These are phyloP conservation scores for Cremastinae sp. DNA, from an alignment of 2,888 invertebrate species.

Conservation along the genomic window DNA sequence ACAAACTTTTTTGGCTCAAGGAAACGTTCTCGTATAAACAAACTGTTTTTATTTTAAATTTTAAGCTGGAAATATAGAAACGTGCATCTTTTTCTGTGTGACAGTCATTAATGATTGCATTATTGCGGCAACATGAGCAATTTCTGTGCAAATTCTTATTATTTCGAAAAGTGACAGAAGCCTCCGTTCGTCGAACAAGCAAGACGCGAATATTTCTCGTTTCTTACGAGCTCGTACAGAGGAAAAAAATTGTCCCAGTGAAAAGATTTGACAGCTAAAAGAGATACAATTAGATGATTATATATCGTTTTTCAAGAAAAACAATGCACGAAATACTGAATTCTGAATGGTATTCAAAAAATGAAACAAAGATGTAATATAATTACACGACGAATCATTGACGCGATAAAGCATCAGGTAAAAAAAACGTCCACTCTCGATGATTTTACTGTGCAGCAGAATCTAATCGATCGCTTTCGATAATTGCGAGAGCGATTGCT, in stretches of 20 bases:
- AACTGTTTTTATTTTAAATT: too few species aligned
- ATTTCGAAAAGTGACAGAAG: neutral
- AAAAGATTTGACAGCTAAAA: slow-evolving; percentile 51
- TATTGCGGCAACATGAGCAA: neutral
- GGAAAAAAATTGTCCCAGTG: slow-evolving; percentile 50
- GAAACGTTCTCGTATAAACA: too few species aligned
- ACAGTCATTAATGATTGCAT: too few species aligned
- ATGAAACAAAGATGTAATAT: too few species aligned
- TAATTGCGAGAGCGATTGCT: slow-evolving; percentile 23
- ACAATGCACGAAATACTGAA: slow-evolving; percentile 31
- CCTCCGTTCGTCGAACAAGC: slow-evolving; percentile 1
- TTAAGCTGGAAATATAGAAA: too few species aligned
- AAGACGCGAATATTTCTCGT: neutral
- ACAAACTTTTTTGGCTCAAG: too few species aligned
- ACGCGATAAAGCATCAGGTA: too few species aligned
- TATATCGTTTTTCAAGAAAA: slow-evolving; percentile 16
- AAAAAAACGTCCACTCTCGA: too few species aligned
- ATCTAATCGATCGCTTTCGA: slow-evolving; percentile 1
- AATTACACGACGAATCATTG: too few species aligned
- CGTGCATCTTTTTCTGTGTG: too few species aligned
- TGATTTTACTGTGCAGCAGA: too few species aligned
- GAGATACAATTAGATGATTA: slow-evolving; percentile 34
- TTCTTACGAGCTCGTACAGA: neutral
- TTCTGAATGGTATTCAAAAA: too few species aligned
- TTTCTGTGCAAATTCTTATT: neutral